A percentile compares a stretch with the other conserved stretches of the same genome.
These are phyloP conservation scores for Yoshiicerus persimilis DNA, from an alignment of 1,140 invertebrate genomes.

Conservation along the genomic window DNA sequence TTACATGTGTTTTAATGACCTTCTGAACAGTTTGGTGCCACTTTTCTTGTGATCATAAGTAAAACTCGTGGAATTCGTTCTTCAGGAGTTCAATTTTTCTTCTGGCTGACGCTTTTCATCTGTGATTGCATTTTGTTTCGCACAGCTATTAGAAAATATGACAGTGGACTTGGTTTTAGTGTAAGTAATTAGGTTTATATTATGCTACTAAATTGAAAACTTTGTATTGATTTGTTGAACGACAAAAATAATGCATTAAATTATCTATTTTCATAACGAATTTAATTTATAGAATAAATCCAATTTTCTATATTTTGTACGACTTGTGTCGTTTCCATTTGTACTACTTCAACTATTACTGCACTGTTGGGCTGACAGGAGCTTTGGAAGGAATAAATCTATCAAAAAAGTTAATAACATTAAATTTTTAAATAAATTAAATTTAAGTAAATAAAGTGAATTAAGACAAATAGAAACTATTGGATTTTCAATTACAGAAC, in stretches of 20 bases:
- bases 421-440: slow-evolving; percentile 37
- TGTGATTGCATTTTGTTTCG: not conserved
- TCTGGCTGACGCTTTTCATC: not conserved
- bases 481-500: slow-evolving; percentile 53
- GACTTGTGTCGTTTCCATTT: slow-evolving; percentile 77
- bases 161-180: not conserved
- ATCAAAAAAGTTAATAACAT: not conserved
- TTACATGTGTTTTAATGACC: too few relatives aligned
- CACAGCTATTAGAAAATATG: not conserved
- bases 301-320: slow-evolving; percentile 58
- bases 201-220: too few relatives aligned
- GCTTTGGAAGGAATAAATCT: slow-evolving; percentile 56
- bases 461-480: too few relatives aligned
- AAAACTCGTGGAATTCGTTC: not conserved
- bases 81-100: not conserved
- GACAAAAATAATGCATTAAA: too few relatives aligned
- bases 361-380: slow-evolving; percentile 77
- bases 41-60: not conserved
- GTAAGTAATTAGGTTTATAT: too few relatives aligned
- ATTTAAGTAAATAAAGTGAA: too few relatives aligned
- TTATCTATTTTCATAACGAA: too few relatives aligned
- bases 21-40: not conserved
- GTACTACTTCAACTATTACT: slow-evolving; percentile 71
- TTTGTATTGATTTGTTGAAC: too few relatives aligned
- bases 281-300: not conserved